Evolutionary conservation across 1,140 invertebrate genomes (phyloP).

Genomic region (Caenorhabditis briggsae): DNA sequence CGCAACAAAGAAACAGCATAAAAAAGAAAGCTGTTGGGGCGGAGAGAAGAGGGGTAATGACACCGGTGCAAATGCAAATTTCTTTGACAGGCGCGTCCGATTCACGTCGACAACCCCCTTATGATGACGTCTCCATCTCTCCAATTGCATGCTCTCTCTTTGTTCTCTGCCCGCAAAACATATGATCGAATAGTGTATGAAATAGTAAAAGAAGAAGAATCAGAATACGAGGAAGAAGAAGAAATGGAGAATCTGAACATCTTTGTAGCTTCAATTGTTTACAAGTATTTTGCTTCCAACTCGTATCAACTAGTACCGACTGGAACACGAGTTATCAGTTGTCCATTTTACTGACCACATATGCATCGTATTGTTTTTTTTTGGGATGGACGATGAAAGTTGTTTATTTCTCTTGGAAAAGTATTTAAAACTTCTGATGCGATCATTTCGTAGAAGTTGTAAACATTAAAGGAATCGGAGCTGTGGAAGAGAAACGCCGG

Average conservation of each 20-base stretch:
- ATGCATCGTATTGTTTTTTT: conserved; percentile 15
- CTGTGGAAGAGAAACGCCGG: no score
- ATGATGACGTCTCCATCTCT: conserved; percentile 21
- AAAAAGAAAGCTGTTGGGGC: conserved; percentile 21
- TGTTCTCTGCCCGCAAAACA: conserved; percentile 1
- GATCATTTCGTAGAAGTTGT: neutral
- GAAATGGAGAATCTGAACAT: neutral
- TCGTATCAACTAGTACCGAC: conserved; percentile 32
- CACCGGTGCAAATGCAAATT: conserved; percentile 48
- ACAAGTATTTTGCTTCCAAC: no score
- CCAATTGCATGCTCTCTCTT: conserved; percentile 17
- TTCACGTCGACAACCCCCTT: conserved; percentile 7
- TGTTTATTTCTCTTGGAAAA: neutral
- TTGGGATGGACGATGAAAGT: neutral
- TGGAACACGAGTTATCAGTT: conserved; percentile 34
- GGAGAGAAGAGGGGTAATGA: neutral
- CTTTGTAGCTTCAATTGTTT: neutral
- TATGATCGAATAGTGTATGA: conserved; percentile 15
- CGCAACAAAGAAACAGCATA: conserved; percentile 29
- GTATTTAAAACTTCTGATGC: no score
- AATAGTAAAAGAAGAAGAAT: neutral
- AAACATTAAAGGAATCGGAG: no score
- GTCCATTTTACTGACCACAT: neutral
- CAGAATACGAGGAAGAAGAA: neutral
- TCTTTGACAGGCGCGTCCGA: conserved; percentile 49